Conservation (phyloP, 2,113 vertebrate species). For the Corydoras sp. region DNA sequence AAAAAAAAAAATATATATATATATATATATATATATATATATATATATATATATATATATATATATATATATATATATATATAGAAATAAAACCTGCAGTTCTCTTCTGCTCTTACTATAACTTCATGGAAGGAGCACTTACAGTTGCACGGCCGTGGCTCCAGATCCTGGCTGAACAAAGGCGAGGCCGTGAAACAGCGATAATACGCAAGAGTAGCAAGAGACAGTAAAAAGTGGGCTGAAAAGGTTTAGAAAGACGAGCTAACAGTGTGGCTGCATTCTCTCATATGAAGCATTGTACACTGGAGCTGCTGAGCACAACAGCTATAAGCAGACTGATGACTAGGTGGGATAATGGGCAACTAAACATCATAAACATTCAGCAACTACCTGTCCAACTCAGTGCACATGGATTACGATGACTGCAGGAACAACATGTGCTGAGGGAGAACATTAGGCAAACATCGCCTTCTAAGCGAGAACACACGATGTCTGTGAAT, state of each 20-base stretch:
- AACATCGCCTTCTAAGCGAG: no score
- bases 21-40: no score
- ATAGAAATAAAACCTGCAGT: no score
- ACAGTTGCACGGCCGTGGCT: slow-evolving; percentile 47
- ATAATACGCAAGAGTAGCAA: slow-evolving; percentile 5
- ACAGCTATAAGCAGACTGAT: slow-evolving; percentile 20
- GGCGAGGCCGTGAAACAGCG: slow-evolving; percentile 1
- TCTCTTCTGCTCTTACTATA: neutral
- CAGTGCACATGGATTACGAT: neutral
- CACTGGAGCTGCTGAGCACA: neutral
- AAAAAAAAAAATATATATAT: no score
- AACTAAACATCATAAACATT: no score
- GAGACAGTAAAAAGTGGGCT: slow-evolving; percentile 1
- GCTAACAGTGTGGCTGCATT: slow-evolving; percentile 37
- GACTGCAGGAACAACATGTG: no score
- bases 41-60: no score
- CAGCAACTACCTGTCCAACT: no score
- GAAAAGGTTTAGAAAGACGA: slow-evolving; percentile 5
- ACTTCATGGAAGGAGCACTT: slow-evolving; percentile 21
- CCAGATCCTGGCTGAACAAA: slow-evolving; percentile 50
- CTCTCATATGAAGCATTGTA: slow-evolving; percentile 37
- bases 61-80: no score
- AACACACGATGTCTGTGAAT: no score
- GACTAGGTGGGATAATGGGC: neutral
- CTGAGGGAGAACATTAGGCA: no score